Percentiles rank a stretch among this genome's conserved stretches.
These are phyloP conservation scores for Diuraphis noxia DNA, from an alignment of 1,140 invertebrate genomes.

Conservation along the genomic window DNA sequence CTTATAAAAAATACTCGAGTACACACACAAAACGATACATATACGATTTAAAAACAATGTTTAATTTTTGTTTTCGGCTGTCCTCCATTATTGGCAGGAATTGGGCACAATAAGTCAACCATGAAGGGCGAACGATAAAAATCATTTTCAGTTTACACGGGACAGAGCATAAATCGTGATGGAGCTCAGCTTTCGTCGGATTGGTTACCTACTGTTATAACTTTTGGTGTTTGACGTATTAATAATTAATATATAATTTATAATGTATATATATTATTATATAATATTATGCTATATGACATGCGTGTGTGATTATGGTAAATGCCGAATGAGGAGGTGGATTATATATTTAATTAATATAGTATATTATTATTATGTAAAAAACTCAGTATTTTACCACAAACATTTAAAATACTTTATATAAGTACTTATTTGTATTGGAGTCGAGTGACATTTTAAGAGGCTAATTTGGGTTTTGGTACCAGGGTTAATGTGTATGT, in stretches of 20 bases:
- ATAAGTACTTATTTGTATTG: not conserved
- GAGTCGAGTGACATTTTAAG: not conserved
- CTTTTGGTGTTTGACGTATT: not conserved
- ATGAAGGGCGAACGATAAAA: not conserved
- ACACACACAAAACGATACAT: not conserved
- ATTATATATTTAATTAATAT: not conserved
- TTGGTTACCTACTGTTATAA: too few species aligned
- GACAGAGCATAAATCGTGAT: too few species aligned
- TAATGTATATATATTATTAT: too few species aligned
- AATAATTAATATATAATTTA: too few species aligned
- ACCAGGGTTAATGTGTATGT: slow-evolving; percentile 21
- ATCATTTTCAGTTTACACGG: not conserved
- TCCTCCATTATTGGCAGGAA: not conserved
- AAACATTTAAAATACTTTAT: too few species aligned
- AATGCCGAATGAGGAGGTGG: not conserved
- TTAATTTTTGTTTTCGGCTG: not conserved
- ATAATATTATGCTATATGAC: not conserved
- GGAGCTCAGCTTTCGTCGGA: too few species aligned
- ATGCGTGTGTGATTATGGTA: too few species aligned
- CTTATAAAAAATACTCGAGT: not conserved
- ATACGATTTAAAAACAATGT: not conserved
- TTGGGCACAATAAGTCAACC: not conserved
- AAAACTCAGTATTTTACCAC: not conserved
- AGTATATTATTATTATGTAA: slow-evolving; percentile 5
- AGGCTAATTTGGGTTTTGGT: slow-evolving; percentile 5